Percentiles rank a stretch among this genome's conserved stretches.
phyloP scores from a whole-genome alignment of 2,113 vertebrate species.

The Eudyptes chrysolophus region DNA sequence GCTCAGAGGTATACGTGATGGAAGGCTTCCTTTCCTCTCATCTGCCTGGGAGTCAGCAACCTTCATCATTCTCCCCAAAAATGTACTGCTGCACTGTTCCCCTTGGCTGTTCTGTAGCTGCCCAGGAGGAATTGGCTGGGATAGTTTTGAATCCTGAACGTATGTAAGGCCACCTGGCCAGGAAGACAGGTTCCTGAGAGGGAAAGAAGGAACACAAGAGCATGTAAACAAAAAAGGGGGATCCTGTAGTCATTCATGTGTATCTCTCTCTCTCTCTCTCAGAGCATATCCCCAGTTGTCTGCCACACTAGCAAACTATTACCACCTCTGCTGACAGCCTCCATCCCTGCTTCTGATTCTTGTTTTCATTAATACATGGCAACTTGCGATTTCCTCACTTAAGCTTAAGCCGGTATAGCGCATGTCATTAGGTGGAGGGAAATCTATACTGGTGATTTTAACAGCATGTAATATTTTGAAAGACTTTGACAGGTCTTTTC shows the following conservation, averaged over 20 bases:
- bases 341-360: neutral
- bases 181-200: neutral
- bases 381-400: neutral
- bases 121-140: neutral
- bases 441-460: neutral
- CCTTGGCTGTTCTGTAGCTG: neutral
- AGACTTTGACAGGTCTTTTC: neutral
- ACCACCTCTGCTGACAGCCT: neutral
- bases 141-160: neutral
- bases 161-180: neutral
- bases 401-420: neutral
- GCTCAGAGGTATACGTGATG: accelerated
- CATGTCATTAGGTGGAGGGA: neutral
- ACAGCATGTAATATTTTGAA: neutral
- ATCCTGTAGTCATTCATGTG: neutral
- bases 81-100: neutral
- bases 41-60: neutral
- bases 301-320: neutral
- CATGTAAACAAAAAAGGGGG: accelerated
- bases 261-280: no score
- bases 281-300: neutral
- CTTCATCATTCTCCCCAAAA: neutral
- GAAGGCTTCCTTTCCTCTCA: neutral
- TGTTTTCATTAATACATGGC: neutral
- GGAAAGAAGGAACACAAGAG: neutral